phyloP scores from a whole-genome alignment of 1,140 invertebrate genomes.

The Conus ventricosus region DNA sequence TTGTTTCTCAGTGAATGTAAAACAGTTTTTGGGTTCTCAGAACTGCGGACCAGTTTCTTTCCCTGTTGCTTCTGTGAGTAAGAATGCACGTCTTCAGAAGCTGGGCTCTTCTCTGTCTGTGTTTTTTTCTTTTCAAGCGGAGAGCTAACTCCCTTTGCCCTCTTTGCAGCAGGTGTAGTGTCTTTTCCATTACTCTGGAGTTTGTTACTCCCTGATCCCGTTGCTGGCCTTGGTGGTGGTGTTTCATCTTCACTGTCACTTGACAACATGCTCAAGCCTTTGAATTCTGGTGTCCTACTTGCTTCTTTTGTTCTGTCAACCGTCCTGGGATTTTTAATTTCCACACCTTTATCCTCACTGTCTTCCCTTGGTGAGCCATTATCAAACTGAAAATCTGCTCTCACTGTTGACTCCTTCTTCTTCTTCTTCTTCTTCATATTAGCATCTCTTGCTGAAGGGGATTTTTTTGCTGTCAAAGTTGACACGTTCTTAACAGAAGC shows the following conservation, averaged over 20 bases:
- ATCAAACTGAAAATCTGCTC: background rate
- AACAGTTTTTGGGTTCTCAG: background rate
- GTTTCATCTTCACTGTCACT: background rate
- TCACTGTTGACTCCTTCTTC: background rate
- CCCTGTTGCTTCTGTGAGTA: conserved; percentile 5
- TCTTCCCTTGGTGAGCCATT: background rate
- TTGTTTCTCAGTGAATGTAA: too few relatives aligned
- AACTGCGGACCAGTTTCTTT: conserved; percentile 5
- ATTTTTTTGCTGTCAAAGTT: background rate
- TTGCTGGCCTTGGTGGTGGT: background rate
- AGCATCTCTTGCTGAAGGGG: too few relatives aligned
- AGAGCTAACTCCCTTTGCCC: background rate
- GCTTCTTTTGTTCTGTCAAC: background rate
- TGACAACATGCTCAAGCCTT: conserved; percentile 27
- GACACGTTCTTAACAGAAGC: background rate
- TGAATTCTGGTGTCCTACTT: conserved; percentile 33
- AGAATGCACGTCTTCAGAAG: conserved; percentile 11
- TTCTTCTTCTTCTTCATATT: background rate
- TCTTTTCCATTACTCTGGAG: background rate
- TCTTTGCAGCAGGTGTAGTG: background rate
- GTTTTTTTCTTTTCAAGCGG: too few relatives aligned
- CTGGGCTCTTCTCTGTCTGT: background rate
- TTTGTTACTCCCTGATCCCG: background rate
- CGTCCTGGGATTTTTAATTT: too few relatives aligned
- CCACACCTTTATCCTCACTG: background rate